Evolutionary conservation across 2,113 vertebrate genomes (phyloP).

Genomic region (Elephas maximus): DNA sequence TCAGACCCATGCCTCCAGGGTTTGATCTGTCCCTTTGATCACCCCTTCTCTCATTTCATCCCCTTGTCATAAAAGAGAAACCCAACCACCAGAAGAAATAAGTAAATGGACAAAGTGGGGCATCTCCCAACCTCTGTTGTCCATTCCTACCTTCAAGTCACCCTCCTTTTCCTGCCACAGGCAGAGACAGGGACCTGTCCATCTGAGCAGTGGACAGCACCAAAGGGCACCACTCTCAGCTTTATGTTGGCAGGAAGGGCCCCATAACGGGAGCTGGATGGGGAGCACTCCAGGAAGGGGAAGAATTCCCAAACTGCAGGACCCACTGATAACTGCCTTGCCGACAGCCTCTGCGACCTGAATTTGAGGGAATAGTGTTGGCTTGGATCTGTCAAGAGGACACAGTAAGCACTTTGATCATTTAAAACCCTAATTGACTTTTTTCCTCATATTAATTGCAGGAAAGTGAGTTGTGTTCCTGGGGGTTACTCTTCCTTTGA

Average conservation of each 20-base stretch:
- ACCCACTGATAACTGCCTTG: neutral
- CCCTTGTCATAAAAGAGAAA: neutral
- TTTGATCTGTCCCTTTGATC: neutral
- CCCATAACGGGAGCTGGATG: rapidly evolving
- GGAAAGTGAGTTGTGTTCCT: neutral
- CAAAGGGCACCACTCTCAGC: neutral
- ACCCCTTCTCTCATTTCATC: neutral
- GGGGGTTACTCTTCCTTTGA: neutral
- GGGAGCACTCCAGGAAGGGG: neutral
- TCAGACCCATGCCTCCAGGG: neutral
- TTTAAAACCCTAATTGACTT: neutral
- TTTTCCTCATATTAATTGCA: neutral
- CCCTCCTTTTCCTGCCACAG: neutral
- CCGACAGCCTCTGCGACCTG: neutral
- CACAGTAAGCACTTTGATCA: neutral
- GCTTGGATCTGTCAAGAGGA: neutral
- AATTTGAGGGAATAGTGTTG: neutral
- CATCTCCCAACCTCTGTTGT: neutral
- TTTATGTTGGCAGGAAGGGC: neutral
- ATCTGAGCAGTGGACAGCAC: neutral
- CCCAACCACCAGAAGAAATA: neutral
- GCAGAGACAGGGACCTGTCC: neutral
- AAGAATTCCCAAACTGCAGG: neutral
- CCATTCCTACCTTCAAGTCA: neutral
- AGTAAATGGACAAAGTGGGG: neutral